Evolutionary conservation across 2,113 vertebrate species (phyloP), one percentile per base, ranked within the genome.

Genomic region (Galeopterus variegatus): DNA sequence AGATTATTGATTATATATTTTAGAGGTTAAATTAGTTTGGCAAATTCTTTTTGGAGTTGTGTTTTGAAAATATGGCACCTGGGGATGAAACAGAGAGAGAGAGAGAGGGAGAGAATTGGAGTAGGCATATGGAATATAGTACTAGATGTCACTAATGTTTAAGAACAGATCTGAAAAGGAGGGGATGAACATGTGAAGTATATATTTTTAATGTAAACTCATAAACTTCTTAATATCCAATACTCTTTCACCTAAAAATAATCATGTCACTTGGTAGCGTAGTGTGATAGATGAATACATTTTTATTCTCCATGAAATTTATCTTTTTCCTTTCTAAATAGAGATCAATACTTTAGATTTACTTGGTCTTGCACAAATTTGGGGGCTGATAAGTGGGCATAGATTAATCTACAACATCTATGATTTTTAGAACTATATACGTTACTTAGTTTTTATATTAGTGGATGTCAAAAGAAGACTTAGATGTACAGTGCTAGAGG

Each of bases 81-180:
- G 19, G 77, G 8, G n/a, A n/a, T n/a, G 41, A 41, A 4, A 41
- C 3, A 41, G 41, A 41, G 41, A 41, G 41, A 41, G 41, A 41
- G 41, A 82, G 8, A 80, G 54, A n/a, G 31, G 83, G 21, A 67
- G n/a, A 36, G 6, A 75, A 33, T 41, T 80, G 2, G 1, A 24
- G 0, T 79, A 24, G 4, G 12, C 31, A 1, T 33, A 0, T 8
- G 60, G 65, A 21, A 18, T 54, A 60, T 0, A 48, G 7, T 3
- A 3, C 2, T 50, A n/a, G 14, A 2, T 33, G 33, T 15, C 11
- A 26, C 0, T 2, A 8, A 69, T 1, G 13, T 28, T 75, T 58
- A 70, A 58, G 19, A 72, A 58, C 14, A n/a, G 12, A 1, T 18
- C 14, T 33, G 45, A 36, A 64, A 89, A 54, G 26, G 19, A 41